Conservation (phyloP, 1,140 invertebrate species). For the Laodelphax striatellus region DNA sequence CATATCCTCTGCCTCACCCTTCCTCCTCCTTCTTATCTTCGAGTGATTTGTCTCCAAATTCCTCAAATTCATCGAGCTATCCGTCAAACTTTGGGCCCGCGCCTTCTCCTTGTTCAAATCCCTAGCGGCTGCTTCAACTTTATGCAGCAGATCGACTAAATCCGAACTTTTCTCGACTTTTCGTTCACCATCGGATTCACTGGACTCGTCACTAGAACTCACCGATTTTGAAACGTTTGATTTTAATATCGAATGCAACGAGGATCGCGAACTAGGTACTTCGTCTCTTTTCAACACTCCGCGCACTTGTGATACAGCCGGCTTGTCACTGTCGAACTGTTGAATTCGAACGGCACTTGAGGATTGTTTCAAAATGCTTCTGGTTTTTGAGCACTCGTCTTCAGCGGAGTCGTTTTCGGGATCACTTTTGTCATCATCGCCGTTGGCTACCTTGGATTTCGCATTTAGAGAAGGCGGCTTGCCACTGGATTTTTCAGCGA, state of each 20-base stretch:
- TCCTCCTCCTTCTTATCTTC: neutral
- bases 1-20: constrained; percentile 14
- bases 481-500: constrained; percentile 1
- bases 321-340: too few species aligned
- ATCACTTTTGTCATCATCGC: neutral
- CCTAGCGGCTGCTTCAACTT: constrained; percentile 14
- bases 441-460: neutral
- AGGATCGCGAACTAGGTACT: too few species aligned
- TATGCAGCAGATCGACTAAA: constrained; percentile 17
- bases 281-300: too few species aligned
- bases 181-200: constrained; percentile 8
- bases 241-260: constrained; percentile 26
- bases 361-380: too few species aligned
- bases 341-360: too few species aligned
- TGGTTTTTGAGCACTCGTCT: too few species aligned
- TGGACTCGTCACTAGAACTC: neutral
- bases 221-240: constrained; percentile 38
- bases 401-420: neutral
- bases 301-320: too few species aligned
- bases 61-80: constrained; percentile 13
- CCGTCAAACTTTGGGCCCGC: constrained; percentile 5
- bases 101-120: constrained; percentile 1
- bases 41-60: neutral
- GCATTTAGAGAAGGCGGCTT: neutral
- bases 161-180: constrained; percentile 8